Evolutionary conservation across 2,797 vertebrate genomes (phyloP), one percentile per base, ranked within the genome.

Genomic region (Phrynocephalus guinanensis): DNA sequence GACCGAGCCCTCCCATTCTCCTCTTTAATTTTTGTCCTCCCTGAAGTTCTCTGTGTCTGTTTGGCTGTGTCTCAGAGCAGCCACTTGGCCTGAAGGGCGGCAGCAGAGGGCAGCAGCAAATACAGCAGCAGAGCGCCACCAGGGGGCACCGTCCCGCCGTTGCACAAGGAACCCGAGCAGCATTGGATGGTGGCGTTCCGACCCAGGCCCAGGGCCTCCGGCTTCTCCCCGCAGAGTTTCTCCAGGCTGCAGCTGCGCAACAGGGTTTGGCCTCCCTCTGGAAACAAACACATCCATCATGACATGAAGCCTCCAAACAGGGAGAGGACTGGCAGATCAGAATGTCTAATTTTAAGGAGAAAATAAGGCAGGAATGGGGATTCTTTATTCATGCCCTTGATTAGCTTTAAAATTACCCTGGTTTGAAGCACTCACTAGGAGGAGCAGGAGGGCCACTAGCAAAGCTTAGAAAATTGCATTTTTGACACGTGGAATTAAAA

Each of bases 181-280:
- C 86, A 87, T 8, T 5, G 67, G 86, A 87, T 78, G n/a, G 86
- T 71, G 22, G 86, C 75, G 2, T 83, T 78, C 4, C 30, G 73
- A 66, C 76, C 75, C 73, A 87, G 66, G 3, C 75, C 68, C 89
- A 93, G 78, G 87, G 87, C n/a, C 33, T 82, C 82, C 20, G 87
- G 30, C 30, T 91, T 93, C 73, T 91, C 92, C 56, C 38, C 44
- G 73, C 92, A 93, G 10, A 93, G 89, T 30, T 90, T 87, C 30
- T 78, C 20, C 75, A 91, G 86, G 67, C 83, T 83, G 78, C 92
- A 93, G 13, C 90, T 86, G 0, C 90, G 89, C 85, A 93, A 48
- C 66, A 93, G n/a, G 0, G 87, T 90, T 6, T 87, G 88, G 24
- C 82, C 87, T 9, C 81, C 33, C 85, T 50, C 89, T 91, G 86